phyloP scores from a whole-genome alignment of 1,140 invertebrate species.

The Lycorma delicatula region DNA sequence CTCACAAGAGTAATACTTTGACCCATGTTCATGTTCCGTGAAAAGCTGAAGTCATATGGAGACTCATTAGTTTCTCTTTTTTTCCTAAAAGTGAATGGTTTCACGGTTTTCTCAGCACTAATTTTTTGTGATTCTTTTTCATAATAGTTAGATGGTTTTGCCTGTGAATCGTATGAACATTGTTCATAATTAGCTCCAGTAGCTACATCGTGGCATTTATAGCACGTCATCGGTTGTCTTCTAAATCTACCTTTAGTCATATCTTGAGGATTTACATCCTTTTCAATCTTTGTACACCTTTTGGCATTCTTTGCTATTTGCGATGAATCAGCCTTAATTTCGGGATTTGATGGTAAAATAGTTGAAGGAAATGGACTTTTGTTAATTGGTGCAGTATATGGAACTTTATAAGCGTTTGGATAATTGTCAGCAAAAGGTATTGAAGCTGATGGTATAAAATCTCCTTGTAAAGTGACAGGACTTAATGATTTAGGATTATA shows the following conservation, averaged over 20 bases:
- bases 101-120: slow-evolving; percentile 2
- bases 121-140: slow-evolving; percentile 8
- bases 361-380: slow-evolving; percentile 1
- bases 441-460: background rate
- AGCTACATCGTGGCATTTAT: slow-evolving; percentile 42
- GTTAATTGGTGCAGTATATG: background rate
- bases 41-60: slow-evolving; percentile 1
- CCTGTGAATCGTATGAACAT: slow-evolving; percentile 39
- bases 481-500: no score
- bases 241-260: slow-evolving; percentile 8
- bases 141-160: slow-evolving; percentile 27
- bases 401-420: background rate
- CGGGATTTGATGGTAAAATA: background rate
- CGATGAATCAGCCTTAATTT: background rate
- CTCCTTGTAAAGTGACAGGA: no score
- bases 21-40: background rate
- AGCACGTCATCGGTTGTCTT: slow-evolving; percentile 40
- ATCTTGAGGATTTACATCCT: slow-evolving; percentile 8
- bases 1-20: slow-evolving; percentile 5
- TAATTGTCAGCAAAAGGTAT: background rate
- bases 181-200: slow-evolving; percentile 41
- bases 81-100: background rate
- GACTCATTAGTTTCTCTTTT: slow-evolving; percentile 3
- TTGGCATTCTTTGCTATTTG: background rate
- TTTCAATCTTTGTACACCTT: slow-evolving; percentile 10